These are phyloP conservation scores for Grammomys dolichurus DNA, from an alignment of 2,113 vertebrate genomes.

Conservation along the genomic window DNA sequence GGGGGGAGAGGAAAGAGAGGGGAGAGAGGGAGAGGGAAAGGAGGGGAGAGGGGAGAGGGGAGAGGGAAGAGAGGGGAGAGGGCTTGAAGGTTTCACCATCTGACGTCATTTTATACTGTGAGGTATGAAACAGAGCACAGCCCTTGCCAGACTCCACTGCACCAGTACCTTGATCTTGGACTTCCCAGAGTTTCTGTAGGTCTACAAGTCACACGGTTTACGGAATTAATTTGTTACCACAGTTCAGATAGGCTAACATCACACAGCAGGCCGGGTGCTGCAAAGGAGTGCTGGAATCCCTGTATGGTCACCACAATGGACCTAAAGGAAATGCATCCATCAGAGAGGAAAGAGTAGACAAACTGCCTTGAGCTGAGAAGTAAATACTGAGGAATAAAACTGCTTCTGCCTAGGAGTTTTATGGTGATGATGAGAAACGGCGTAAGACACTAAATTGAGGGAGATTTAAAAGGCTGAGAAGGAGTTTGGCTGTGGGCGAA, in stretches of 20 bases:
- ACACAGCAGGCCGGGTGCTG: neutral
- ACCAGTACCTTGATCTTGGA: neutral
- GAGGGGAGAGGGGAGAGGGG: too few species aligned
- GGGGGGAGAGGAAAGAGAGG: too few species aligned
- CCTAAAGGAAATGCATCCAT: neutral
- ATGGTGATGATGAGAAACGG: neutral
- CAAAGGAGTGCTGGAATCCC: neutral
- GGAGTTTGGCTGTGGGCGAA: slow-evolving; percentile 5
- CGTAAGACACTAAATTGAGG: neutral
- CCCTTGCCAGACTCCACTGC: neutral
- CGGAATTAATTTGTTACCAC: neutral
- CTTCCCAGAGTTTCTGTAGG: neutral
- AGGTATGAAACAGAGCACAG: neutral
- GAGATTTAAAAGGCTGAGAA: slow-evolving; percentile 22
- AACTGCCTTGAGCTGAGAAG: neutral
- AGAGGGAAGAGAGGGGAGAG: too few species aligned
- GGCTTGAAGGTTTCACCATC: neutral
- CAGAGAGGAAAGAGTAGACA: neutral
- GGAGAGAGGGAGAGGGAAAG: too few species aligned
- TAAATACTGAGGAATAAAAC: slow-evolving; percentile 9
- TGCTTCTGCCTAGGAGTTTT: neutral
- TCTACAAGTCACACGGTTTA: too few species aligned
- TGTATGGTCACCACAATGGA: accelerated
- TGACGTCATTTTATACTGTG: too few species aligned
- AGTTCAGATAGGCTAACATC: neutral